phyloP scores from a whole-genome alignment of 2,797 vertebrate species.

The Tokudaia muenninki region DNA sequence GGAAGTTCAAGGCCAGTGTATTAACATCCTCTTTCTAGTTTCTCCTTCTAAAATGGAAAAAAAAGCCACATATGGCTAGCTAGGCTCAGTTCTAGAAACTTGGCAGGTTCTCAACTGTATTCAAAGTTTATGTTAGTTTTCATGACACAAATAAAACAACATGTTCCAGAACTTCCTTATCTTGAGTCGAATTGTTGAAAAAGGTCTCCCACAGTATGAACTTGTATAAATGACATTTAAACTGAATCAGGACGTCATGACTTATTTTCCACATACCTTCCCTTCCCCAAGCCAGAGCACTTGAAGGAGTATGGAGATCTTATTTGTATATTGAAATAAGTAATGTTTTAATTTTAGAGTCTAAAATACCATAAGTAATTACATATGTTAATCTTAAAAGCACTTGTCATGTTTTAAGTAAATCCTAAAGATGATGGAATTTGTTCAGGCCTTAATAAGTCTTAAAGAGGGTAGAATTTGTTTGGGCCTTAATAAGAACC shows the following conservation, averaged over 20 bases:
- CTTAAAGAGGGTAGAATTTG: conserved; percentile 73
- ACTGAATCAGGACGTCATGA: conserved; percentile 52
- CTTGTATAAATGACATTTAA: conserved; percentile 73
- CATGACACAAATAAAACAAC: conserved; percentile 75
- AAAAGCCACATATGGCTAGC: conserved; percentile 74
- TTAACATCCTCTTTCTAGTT: conserved; percentile 60
- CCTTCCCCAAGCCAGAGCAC: conserved; percentile 68
- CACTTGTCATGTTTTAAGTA: conserved; percentile 85
- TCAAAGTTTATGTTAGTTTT: conserved; percentile 79
- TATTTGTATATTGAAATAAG: conserved; percentile 87
- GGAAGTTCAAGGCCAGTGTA: conserved; percentile 53
- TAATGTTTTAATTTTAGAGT: conserved; percentile 86
- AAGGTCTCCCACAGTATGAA: conserved; percentile 68
- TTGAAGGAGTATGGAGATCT: conserved; percentile 80
- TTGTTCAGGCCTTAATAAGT: conserved; percentile 70
- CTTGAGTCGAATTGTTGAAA: conserved; percentile 76
- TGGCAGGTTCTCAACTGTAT: conserved; percentile 75
- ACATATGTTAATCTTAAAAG: conserved; percentile 89
- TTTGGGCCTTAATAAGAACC: conserved; percentile 77
- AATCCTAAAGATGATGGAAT: conserved; percentile 73
- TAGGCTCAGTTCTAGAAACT: conserved; percentile 77
- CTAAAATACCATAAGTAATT: conserved; percentile 85
- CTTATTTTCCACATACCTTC: conserved; percentile 54
- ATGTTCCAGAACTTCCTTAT: conserved; percentile 65
- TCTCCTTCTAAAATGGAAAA: conserved; percentile 57